Base-by-base conservation (phyloP, 2,888 invertebrate species). In the Ochropleura leucogaster region DNA sequence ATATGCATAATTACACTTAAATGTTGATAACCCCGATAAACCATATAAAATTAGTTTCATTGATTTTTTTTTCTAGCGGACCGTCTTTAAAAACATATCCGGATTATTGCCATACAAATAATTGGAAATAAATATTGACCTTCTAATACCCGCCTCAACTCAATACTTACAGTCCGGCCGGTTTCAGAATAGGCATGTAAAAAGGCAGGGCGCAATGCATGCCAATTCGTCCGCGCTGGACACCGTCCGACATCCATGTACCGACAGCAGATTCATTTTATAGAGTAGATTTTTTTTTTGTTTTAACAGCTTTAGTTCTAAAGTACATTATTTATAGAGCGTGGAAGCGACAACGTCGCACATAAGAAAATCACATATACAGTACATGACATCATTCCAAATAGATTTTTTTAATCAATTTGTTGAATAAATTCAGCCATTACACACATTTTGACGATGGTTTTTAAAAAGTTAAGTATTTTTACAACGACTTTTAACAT, bases 121-220 rank as follows among this genome's bases (percentile, higher is more conserved):
- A 30, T 10, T n/a, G 0, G 10, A 47, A 46, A 47, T 16, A 4
- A 20, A 72, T 75, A 53, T 62, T 55, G 68, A 30, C n/a, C 4
- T 30, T 53, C 42, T 65, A 65, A 20, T 12, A 70, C 1, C 62
- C 88, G 89, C 90, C 84, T 4, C 6, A 74, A 73, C 88, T 83
- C 74, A 53, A 83, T n/a, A 40, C 78, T 89, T 88, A 80, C 5
- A 67, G 47, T 66, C 64, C 44, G 74, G 85, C 85, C 84, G 88
- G 89, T 88, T 89, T 90, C 84, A 89, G 93, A 90, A 93, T 93
- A 93, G 94, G 93, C 93, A 93, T 93, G 94, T 95, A 95, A 95
- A 95, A 95, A 94, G 92, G 92, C 87, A 85, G 87, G 90, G 91
- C 92, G 94, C 94, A 95, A 95, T 95, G 95, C 95, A 95, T 95